Conservation (phyloP, 2,113 vertebrate species). For the Gopherus evgoodei region DNA sequence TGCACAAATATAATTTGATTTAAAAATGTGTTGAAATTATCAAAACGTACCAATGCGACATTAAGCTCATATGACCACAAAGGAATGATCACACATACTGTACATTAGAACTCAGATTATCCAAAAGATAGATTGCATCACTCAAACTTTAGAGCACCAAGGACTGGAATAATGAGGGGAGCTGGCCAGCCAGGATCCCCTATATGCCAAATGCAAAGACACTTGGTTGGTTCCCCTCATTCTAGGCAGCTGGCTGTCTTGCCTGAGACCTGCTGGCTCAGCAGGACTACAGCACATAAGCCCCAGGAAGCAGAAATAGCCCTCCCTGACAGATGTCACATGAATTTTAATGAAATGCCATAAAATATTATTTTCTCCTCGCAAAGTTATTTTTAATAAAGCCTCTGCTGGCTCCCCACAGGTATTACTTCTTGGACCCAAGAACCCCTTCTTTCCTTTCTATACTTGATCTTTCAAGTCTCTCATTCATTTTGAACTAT, state of each 20-base stretch:
- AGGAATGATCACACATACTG: background rate
- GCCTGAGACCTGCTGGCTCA: background rate
- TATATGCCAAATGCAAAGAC: accelerated
- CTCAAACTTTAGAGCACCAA: accelerated
- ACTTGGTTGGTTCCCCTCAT: background rate
- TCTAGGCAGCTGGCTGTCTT: background rate
- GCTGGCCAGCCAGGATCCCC: background rate
- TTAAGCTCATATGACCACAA: background rate
- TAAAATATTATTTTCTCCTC: background rate
- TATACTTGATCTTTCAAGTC: accelerated
- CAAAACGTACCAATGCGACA: accelerated
- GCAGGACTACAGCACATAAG: background rate
- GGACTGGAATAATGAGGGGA: background rate
- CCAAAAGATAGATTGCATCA: background rate
- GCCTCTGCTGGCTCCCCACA: background rate
- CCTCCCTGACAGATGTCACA: background rate
- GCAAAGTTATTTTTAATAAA: background rate
- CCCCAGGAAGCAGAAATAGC: background rate
- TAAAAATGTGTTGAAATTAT: background rate
- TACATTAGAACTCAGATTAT: background rate
- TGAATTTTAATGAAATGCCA: background rate
- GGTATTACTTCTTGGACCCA: background rate
- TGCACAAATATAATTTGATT: background rate
- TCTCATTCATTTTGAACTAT: accelerated
- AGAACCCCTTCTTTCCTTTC: background rate